Base-by-base conservation (phyloP, 2,113 vertebrate species). In the Chloebia gouldiae region DNA sequence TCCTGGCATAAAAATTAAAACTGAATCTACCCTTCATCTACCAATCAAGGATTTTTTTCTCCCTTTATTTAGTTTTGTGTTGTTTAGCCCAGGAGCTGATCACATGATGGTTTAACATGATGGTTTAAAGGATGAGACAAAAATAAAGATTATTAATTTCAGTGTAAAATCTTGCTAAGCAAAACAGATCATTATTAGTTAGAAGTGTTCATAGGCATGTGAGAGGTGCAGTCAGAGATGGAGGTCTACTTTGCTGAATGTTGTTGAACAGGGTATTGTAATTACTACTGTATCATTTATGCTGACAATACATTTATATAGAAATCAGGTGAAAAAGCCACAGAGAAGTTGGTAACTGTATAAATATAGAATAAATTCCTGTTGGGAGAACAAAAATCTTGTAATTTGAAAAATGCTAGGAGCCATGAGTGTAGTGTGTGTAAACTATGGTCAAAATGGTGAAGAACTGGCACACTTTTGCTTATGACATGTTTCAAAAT, bases 1-100 rank as follows among this genome's bases (percentile, higher is more conserved):
- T 97, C 78, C 87, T 83, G 88, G 83, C 92, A 75, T 72, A 90
- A 63, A 82, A 84, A 47, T 40, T 30, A 47, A 90, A 60, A 49
- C 56, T 39, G 39, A 93, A 65, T 47, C 40, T 95, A 39, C 33
- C 7, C 7, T 84, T 92, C 82, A 39, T 39, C 39, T 39, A 39
- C 39, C 39, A 39, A 39, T 65, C 47, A 65, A 81, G 35, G 3
- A 0, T 31, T 16, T 85, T 72, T 53, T 35, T 42, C 5, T 75
- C 84, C 59, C 73, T 90, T 21, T 94, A 21, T 70, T 80, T 51
- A 82, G 13, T 94, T 92, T 72, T 64, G 11, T 94, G 54, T 81
- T 71, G 54, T 78, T 71, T 66, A 93, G 22, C 65, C 57, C 60
- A 50, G 50, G n/a, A 81, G 61, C 70, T 61, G 30, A 57, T 93